Percentiles rank a stretch among this genome's conserved stretches.
Evolutionary conservation across 2,888 invertebrate species (phyloP).

Genomic region (Dendrolimus houi): DNA sequence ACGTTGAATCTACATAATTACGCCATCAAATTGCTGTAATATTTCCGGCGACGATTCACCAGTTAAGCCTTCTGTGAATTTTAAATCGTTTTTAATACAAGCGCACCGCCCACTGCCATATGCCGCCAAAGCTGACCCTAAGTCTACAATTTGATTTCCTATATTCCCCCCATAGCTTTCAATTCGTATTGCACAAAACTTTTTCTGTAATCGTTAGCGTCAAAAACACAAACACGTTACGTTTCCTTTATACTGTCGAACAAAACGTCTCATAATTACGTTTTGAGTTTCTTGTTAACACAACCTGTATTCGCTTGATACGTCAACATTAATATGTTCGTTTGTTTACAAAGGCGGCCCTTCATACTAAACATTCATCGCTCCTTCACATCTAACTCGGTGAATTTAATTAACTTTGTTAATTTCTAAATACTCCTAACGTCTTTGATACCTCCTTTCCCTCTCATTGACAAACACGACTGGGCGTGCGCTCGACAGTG

Average conservation of each 20-base stretch:
- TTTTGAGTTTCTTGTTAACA: constrained; percentile 50
- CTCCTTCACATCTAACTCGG: constrained; percentile 59
- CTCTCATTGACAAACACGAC: constrained; percentile 62
- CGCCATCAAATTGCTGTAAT: constrained; percentile 57
- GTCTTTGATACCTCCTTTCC: constrained; percentile 68
- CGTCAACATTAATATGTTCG: constrained; percentile 66
- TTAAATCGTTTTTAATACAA: constrained; percentile 71
- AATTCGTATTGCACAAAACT: constrained; percentile 2
- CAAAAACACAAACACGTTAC: constrained; percentile 7
- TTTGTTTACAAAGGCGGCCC: constrained; percentile 65
- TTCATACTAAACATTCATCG: constrained; percentile 63
- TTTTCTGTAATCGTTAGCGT: constrained; percentile 8
- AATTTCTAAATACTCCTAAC: constrained; percentile 75
- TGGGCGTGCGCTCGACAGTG: constrained; percentile 57
- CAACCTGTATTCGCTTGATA: constrained; percentile 57
- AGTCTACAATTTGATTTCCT: constrained; percentile 46
- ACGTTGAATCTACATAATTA: constrained; percentile 55
- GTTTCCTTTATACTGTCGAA: constrained; percentile 35
- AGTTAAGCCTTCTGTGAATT: constrained; percentile 69
- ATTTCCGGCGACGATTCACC: constrained; percentile 39
- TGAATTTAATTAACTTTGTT: constrained; percentile 75
- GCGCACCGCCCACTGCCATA: constrained; percentile 25
- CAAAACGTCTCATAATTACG: constrained; percentile 51
- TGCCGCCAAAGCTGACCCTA: constrained; percentile 45
- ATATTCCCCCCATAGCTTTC: constrained; percentile 14